Evolutionary conservation across 2,888 invertebrate species (phyloP).

Genomic region (Plebejus argus): DNA sequence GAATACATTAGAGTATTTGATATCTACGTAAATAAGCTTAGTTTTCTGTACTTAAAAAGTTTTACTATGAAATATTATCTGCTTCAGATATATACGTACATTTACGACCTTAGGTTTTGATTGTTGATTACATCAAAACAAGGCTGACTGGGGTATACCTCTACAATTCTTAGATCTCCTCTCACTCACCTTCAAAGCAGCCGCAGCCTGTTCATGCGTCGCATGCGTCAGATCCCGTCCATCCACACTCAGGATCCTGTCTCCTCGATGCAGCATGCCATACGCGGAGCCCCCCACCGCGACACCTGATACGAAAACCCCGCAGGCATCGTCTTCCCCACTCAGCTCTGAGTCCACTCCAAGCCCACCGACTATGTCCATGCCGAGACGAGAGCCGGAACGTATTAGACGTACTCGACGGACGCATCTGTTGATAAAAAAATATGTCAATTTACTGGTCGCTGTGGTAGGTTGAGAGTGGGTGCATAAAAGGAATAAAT

Average conservation of each 20-base stretch:
- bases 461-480: no score
- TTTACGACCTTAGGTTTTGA: no score
- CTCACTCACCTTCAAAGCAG: slow-evolving; percentile 74
- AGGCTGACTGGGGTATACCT: no score
- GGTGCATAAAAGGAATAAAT: no score
- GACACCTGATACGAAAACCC: slow-evolving; percentile 76
- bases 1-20: no score
- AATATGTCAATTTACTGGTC: no score
- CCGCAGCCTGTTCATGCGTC: slow-evolving; percentile 89
- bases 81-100: no score
- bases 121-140: no score
- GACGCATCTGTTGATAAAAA: slow-evolving; percentile 58
- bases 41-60: no score
- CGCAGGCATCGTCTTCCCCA: slow-evolving; percentile 68
- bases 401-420: slow-evolving; percentile 74
- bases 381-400: slow-evolving; percentile 74
- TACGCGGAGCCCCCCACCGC: slow-evolving; percentile 70
- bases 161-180: no score
- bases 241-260: slow-evolving; percentile 88
- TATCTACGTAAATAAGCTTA: no score
- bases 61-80: no score
- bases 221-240: slow-evolving; percentile 86
- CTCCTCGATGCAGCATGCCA: slow-evolving; percentile 83
- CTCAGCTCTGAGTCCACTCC: slow-evolving; percentile 66
- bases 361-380: slow-evolving; percentile 77